Conservation (phyloP, 1,140 invertebrate genomes). For the Coelopa frigida region DNA sequence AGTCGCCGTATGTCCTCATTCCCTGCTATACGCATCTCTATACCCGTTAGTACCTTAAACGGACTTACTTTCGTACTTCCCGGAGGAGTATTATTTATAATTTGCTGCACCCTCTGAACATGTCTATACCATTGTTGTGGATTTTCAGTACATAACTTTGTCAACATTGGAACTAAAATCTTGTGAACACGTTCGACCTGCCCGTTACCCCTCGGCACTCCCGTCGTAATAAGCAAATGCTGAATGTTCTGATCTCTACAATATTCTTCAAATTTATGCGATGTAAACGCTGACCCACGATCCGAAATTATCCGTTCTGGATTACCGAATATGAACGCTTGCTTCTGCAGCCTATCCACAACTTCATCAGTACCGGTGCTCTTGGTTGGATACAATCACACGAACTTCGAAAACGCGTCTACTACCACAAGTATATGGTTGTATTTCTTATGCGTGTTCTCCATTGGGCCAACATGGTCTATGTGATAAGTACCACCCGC, state of each 20-base stretch:
- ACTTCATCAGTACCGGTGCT: conserved; percentile 10
- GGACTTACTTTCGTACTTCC: conserved; percentile 32
- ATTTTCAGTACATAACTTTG: conserved; percentile 26
- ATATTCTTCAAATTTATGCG: conserved; percentile 3
- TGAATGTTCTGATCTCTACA: conserved; percentile 24
- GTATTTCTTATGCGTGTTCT: conserved; percentile 37
- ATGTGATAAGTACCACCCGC: conserved; percentile 21
- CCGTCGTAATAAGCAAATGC: conserved; percentile 27
- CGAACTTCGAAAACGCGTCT: conserved; percentile 44
- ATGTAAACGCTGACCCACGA: background rate
- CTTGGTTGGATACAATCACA: conserved; percentile 37
- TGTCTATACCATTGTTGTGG: conserved; percentile 30
- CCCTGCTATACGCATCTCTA: conserved; percentile 24
- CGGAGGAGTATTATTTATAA: conserved; percentile 33
- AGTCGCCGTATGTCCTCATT: conserved; percentile 20
- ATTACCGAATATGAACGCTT: conserved; percentile 6
- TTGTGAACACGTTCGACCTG: conserved; percentile 1
- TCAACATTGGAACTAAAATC: conserved; percentile 15
- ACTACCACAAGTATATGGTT: conserved; percentile 40
- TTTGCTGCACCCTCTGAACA: conserved; percentile 22
- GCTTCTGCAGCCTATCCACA: conserved; percentile 12
- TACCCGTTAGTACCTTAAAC: conserved; percentile 33
- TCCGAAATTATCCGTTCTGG: conserved; percentile 2
- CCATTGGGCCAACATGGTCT: conserved; percentile 30
- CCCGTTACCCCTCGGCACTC: conserved; percentile 27